phyloP scores from a whole-genome alignment of 37 sponge, comb jelly and placozoan genomes.

The Chondrosia reniformis region DNA sequence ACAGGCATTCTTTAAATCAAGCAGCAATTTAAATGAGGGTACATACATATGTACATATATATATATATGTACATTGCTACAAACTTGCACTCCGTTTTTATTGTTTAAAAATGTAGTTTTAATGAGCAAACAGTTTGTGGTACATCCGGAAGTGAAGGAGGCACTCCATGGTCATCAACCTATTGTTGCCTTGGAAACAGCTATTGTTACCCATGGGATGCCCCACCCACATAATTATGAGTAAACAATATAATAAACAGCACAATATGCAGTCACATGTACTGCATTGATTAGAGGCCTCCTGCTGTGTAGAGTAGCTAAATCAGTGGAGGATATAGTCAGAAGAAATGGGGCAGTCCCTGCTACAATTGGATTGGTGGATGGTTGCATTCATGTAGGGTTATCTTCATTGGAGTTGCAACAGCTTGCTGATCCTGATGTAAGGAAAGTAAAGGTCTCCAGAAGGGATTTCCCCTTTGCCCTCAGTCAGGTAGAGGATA shows the following conservation, averaged over 20 bases:
- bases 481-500: constrained; percentile 59
- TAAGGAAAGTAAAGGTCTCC: constrained; percentile 43
- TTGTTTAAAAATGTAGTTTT: too few species aligned
- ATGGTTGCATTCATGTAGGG: constrained; percentile 70
- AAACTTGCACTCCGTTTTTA: too few species aligned
- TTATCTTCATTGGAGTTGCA: constrained; percentile 28
- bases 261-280: too few species aligned
- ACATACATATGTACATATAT: too few species aligned
- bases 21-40: too few species aligned
- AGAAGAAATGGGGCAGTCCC: constrained; percentile 63
- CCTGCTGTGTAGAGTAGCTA: constrained; percentile 53
- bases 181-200: constrained; percentile 93
- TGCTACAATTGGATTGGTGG: constrained; percentile 88
- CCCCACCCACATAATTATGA: constrained; percentile 76
- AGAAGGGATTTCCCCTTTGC: constrained; percentile 58
- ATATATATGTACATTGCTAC: too few species aligned
- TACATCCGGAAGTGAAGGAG: constrained; percentile 56
- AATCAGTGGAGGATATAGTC: constrained; percentile 60
- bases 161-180: constrained; percentile 54
- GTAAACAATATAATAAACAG: too few species aligned
- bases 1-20: too few species aligned
- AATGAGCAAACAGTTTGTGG: neutral
- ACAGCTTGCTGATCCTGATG: constrained; percentile 28
- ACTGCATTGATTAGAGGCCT: too few species aligned
- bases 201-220: constrained; percentile 96